Evolutionary conservation across 37 sponge, comb jelly and placozoan genomes (phyloP).

Genomic region (Corticium candelabrum): DNA sequence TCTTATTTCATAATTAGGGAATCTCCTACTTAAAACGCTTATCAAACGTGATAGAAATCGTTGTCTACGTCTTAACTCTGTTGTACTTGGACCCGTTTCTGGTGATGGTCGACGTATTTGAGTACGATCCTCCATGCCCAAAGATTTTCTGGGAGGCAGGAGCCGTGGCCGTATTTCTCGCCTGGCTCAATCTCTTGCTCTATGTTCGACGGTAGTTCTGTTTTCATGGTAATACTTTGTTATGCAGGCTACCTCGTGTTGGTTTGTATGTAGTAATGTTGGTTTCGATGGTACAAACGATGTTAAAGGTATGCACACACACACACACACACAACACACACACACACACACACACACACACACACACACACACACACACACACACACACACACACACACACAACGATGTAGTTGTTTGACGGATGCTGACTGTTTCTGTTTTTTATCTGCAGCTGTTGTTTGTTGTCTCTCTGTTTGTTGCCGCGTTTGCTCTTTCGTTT

Average conservation of each 20-base stretch:
- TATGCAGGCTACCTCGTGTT: not conserved
- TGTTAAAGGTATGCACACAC: not conserved
- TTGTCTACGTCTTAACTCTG: not conserved
- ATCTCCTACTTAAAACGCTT: too few relatives aligned
- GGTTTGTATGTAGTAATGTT: not conserved
- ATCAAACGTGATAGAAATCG: not conserved
- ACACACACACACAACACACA: too few relatives aligned
- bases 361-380: too few relatives aligned
- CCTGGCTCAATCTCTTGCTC: not conserved
- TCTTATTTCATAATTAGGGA: too few relatives aligned
- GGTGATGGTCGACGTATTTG: not conserved
- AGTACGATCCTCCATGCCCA: not conserved
- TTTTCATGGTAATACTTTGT: too few relatives aligned
- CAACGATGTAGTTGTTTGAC: too few relatives aligned
- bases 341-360: too few relatives aligned
- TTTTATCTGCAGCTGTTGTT: not conserved
- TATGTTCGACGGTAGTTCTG: not conserved
- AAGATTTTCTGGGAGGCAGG: not conserved
- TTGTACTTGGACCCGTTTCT: not conserved
- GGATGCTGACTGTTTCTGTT: not conserved
- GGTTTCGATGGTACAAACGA: not conserved
- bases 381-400: too few relatives aligned
- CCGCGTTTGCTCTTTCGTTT: not conserved
- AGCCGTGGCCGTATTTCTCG: not conserved
- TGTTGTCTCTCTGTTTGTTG: not conserved